Base-by-base conservation (phyloP, 2,113 vertebrate species). In the Carettochelys insculpta region DNA sequence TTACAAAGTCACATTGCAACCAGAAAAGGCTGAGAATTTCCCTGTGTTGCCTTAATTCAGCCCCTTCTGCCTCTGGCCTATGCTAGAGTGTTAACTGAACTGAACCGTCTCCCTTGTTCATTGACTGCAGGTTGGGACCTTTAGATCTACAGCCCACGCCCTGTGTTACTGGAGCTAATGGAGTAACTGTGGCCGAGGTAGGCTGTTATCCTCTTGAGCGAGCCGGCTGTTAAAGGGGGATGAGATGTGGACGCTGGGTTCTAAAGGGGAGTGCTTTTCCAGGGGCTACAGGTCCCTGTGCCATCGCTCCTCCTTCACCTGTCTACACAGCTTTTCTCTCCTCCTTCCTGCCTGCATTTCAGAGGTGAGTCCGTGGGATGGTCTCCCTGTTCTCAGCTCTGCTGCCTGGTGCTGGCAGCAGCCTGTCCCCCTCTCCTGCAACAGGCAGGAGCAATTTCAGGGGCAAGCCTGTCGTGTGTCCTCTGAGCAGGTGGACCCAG, bases 51-150 rank as follows among this genome's bases (percentile, higher is more conserved):
- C 22, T 43, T 43, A 11, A 73, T 25, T 73, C 68, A 73, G 38
- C 5, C 38, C 22, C 38, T 25, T 25, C 9, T 73, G 68, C n/a
- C n/a, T 71, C 4, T n/a, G 19, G 19, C 20, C 41, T n/a, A 71
- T 16, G 8, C 17, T 24, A 19, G 20, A 10, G n/a, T 8, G 38
- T 41, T 41, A 22, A 41, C n/a, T 38, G 20, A 71, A 38, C 65
- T 7, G 2, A 9, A 22, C 19, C 2, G n/a, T 38, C 65, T 22
- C 8, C 65, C 8, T 11, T 19, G n/a, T 11, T 9, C 1, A n/a
- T 38, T 5, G 4, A 3, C 19, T 24, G 56, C 29, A 61, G 29
- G 54, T 5, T 34, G 11, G 29, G 31, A 71, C n/a, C n/a, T 38
- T 41, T 71, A 41, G 17, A 71, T 38, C 65, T 71, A 17, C n/a